These are phyloP conservation scores for Heterodera carotae DNA, from an alignment of 1,140 invertebrate genomes.

Conservation along the genomic window DNA sequence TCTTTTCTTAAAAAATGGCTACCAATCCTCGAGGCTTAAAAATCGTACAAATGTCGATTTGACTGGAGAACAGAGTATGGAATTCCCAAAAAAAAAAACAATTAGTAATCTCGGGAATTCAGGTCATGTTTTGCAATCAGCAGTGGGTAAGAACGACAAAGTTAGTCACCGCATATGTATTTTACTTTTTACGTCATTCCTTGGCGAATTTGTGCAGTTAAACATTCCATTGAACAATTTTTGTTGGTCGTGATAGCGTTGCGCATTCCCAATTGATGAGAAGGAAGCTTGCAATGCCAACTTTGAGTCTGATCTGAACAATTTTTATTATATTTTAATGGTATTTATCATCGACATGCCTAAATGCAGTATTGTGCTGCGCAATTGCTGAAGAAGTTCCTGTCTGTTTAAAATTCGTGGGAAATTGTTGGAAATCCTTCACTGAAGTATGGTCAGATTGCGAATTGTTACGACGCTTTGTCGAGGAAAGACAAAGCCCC, in stretches of 20 bases:
- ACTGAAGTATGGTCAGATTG: background rate
- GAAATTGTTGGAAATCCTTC: background rate
- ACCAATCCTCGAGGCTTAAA: too few relatives aligned
- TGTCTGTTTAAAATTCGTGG: background rate
- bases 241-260: background rate
- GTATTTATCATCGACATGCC: background rate
- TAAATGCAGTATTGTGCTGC: background rate
- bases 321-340: background rate
- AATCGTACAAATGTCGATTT: too few relatives aligned
- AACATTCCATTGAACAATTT: background rate
- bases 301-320: background rate
- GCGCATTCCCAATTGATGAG: conserved; percentile 1
- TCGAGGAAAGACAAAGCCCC: background rate
- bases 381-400: background rate
- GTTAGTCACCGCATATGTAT: too few relatives aligned
- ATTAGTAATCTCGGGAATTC: too few relatives aligned
- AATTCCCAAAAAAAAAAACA: background rate
- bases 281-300: conserved; percentile 6
- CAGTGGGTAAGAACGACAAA: too few relatives aligned
- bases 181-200: background rate
- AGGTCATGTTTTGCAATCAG: too few relatives aligned
- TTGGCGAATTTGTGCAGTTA: background rate
- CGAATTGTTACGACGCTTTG: background rate
- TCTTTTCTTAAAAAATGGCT: too few relatives aligned
- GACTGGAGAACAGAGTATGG: too few relatives aligned